Evolutionary conservation across 2,888 invertebrate species (phyloP).

Genomic region (Nemurella pictetii): DNA sequence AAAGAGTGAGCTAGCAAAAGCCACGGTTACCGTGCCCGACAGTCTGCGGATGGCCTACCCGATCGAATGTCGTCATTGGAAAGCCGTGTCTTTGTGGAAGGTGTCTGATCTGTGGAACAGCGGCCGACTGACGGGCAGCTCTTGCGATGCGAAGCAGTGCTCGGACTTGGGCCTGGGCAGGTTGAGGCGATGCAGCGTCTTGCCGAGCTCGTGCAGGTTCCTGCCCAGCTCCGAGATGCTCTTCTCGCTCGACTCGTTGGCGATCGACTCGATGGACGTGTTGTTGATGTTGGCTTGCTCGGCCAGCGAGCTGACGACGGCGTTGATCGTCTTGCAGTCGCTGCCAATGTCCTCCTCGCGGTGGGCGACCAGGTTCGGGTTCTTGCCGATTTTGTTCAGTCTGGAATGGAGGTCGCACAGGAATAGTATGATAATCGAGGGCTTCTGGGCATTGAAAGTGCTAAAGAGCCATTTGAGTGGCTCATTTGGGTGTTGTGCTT

Average conservation of each 20-base stretch:
- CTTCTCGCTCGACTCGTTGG: constrained; percentile 43
- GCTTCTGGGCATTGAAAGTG: too few species aligned
- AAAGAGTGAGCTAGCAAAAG: neutral
- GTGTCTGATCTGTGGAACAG: constrained; percentile 80
- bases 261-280: constrained; percentile 73
- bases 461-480: too few species aligned
- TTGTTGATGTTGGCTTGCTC: constrained; percentile 87
- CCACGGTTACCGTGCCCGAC: neutral
- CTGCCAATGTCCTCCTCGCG: constrained; percentile 66
- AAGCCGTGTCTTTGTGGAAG: constrained; percentile 64
- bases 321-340: constrained; percentile 85
- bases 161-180: constrained; percentile 81
- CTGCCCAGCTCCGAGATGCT: constrained; percentile 64
- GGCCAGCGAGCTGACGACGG: constrained; percentile 89
- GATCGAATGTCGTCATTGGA: constrained; percentile 62
- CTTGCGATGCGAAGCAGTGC: constrained; percentile 72
- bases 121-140: constrained; percentile 52
- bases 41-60: neutral
- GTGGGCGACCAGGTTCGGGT: constrained; percentile 84
- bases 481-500: too few species aligned
- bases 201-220: constrained; percentile 57
- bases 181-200: constrained; percentile 59
- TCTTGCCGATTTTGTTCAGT: constrained; percentile 97
- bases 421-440: too few species aligned
- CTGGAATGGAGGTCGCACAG: constrained; percentile 54